These are phyloP conservation scores for Fopius arisanus DNA, from an alignment of 1,140 invertebrate genomes.

Conservation along the genomic window DNA sequence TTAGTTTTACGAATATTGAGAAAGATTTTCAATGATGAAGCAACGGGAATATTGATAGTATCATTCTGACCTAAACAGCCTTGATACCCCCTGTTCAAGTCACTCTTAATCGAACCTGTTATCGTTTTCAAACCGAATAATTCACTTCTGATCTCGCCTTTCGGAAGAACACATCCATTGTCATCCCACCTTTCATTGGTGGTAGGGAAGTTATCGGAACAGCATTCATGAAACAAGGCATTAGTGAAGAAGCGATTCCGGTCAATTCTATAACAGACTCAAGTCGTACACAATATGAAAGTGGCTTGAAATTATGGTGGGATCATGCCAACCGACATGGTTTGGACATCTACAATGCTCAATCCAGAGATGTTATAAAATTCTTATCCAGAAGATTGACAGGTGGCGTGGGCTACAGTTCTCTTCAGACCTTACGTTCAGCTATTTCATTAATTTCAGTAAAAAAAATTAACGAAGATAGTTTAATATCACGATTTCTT, in stretches of 20 bases:
- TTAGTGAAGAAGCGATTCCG: neutral
- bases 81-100: slow-evolving; percentile 21
- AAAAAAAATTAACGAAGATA: neutral
- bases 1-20: slow-evolving; percentile 4
- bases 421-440: neutral
- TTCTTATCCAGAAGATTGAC: neutral
- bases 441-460: slow-evolving; percentile 10
- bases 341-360: neutral
- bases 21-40: slow-evolving; percentile 20
- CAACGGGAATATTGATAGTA: neutral
- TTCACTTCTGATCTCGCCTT: neutral
- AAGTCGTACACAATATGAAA: slow-evolving; percentile 5
- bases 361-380: neutral
- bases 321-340: neutral
- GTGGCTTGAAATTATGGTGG: slow-evolving; percentile 8
- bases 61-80: neutral
- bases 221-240: slow-evolving; percentile 3
- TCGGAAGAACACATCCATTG: slow-evolving; percentile 19
- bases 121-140: slow-evolving; percentile 12
- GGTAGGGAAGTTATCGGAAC: slow-evolving; percentile 7
- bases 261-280: neutral
- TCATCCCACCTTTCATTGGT: neutral
- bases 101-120: neutral
- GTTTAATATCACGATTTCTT: slow-evolving; percentile 11
- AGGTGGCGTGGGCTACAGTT: slow-evolving; percentile 11